A percentile compares a stretch with the other conserved stretches of the same genome.
phyloP scores from a whole-genome alignment of 1,140 invertebrate genomes.

The Drosophila grimshawi region DNA sequence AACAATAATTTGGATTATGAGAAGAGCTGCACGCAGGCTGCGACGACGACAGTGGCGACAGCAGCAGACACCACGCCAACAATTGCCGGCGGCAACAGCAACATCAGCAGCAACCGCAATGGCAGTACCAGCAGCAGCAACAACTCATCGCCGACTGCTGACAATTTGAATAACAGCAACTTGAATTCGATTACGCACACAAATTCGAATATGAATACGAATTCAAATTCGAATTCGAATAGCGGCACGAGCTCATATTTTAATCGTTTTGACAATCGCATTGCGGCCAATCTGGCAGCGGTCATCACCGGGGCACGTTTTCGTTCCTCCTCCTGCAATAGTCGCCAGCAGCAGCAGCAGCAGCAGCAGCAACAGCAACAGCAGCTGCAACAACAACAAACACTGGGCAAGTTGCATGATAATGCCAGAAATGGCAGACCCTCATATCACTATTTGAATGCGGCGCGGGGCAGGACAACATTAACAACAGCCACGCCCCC shows the following conservation, averaged over 20 bases:
- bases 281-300: constrained; percentile 77
- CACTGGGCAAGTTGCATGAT: constrained; percentile 2
- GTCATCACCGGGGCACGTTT: constrained; percentile 73
- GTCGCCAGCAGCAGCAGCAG: constrained; percentile 42
- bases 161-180: constrained; percentile 53
- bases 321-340: constrained; percentile 72
- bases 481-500: constrained; percentile 50
- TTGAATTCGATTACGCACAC: constrained; percentile 34
- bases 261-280: constrained; percentile 80
- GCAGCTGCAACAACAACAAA: background rate
- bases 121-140: constrained; percentile 75
- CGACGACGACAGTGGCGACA: constrained; percentile 18
- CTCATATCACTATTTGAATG: constrained; percentile 6
- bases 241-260: constrained; percentile 62
- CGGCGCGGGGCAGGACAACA: constrained; percentile 12
- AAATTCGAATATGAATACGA: constrained; percentile 35
- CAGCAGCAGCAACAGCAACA: constrained; percentile 11
- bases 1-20: constrained; percentile 84
- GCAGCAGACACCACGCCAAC: constrained; percentile 15
- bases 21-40: constrained; percentile 51
- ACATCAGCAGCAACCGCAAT: constrained; percentile 50
- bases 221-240: constrained; percentile 50
- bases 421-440: constrained; percentile 27
- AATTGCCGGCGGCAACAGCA: constrained; percentile 28
- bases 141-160: constrained; percentile 71